Base-by-base conservation (phyloP, 1,140 invertebrate genomes). In the Yoshiicerus persimilis region DNA sequence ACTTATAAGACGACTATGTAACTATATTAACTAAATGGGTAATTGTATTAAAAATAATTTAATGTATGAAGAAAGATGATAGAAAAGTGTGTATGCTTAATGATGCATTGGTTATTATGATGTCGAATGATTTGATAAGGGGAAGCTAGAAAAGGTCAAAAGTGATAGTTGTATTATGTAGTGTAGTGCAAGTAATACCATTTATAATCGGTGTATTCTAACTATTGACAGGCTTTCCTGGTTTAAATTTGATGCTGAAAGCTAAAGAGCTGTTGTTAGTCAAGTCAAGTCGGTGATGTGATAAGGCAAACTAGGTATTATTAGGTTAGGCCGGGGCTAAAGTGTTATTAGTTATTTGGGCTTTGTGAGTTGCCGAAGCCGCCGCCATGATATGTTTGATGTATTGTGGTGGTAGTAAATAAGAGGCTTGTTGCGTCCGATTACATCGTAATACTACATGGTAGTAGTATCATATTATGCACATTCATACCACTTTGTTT, bases 231-330 rank as follows among this genome's bases (percentile, higher is more conserved):
- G 75, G 75, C 75, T 80, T 80, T 80, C 75, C 75, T 80, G 75
- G 75, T 80, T 80, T 80, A 80, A 80, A 80, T 80, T 80, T 80
- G 75, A 80, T 80, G 75, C 75, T 80, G 75, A 80, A 80, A 80
- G 75, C 75, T 80, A 80, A 80, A 80, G 75, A 80, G 75, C 34
- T 34, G 75, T 80, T 80, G 75, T 80, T 80, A 80, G 75, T 80
- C 75, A 80, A 80, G 75, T 80, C 75, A 80, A 34, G 75, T 80
- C 75, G 75, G 75, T 80, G 75, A 80, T 80, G 75, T 80, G 75
- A 80, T 80, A 80, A 38, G 75, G 75, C 75, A 80, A 80, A 80
- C 75, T 80, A 80, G 75, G 75, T 80, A 80, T 80, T 80, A 80
- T 80, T 80, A 80, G 75, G 75, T 80, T 80, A 80, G 75, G 75